phyloP scores from a whole-genome alignment of 2,113 vertebrate genomes.

The Tringa solitaria region DNA sequence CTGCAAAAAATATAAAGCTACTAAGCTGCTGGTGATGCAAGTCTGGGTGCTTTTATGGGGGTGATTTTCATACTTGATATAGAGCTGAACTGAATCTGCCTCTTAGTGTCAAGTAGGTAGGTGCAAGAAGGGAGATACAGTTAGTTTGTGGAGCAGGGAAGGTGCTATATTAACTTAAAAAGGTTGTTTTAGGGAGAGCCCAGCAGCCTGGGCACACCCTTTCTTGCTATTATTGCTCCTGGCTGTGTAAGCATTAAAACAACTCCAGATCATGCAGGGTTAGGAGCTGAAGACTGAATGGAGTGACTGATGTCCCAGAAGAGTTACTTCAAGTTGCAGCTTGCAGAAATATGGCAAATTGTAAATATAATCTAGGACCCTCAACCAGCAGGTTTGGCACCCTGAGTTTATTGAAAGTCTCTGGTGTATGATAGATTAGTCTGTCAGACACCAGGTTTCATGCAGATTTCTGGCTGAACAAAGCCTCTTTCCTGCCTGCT shows the following conservation, averaged over 20 bases:
- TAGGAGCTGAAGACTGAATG: neutral
- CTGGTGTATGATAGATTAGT: neutral
- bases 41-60: neutral
- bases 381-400: slow-evolving; percentile 9
- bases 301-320: neutral
- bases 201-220: neutral
- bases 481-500: neutral
- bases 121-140: neutral
- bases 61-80: neutral
- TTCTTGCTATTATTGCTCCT: neutral
- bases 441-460: neutral
- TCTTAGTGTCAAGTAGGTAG: neutral
- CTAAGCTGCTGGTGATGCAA: neutral
- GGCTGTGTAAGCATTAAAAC: neutral
- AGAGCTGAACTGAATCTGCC: neutral
- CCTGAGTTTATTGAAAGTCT: slow-evolving; percentile 19
- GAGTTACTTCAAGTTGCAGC: neutral
- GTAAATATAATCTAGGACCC: neutral
- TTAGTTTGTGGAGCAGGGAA: neutral
- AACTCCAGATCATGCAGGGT: neutral
- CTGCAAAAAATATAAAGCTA: neutral
- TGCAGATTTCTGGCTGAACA: slow-evolving; percentile 9
- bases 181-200: neutral
- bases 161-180: neutral
- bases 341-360: slow-evolving; percentile 14